phyloP scores from a whole-genome alignment of 37 sponge, comb jelly and placozoan species.

The Spongilla lacustris region DNA sequence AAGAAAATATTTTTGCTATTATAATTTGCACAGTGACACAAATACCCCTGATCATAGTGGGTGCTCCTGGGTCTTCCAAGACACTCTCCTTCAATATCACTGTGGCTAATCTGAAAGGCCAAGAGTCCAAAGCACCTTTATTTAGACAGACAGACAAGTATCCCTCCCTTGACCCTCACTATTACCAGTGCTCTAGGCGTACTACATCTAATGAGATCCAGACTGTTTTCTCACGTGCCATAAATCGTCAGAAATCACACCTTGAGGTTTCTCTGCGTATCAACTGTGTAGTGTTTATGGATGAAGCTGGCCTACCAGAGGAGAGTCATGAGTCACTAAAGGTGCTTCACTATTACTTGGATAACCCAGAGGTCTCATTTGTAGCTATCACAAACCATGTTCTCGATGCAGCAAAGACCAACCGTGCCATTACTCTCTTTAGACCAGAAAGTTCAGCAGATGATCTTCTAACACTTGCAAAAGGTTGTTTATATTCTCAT shows the following conservation, averaged over 20 bases:
- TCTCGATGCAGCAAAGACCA: slow-evolving; percentile 67
- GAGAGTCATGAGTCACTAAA: slow-evolving; percentile 69
- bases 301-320: slow-evolving; percentile 73
- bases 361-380: slow-evolving; percentile 56
- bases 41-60: slow-evolving; percentile 75
- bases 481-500: slow-evolving; percentile 27
- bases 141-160: slow-evolving; percentile 11
- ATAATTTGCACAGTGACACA: slow-evolving; percentile 45
- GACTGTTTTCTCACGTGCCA: slow-evolving; percentile 57
- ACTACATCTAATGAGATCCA: slow-evolving; percentile 75
- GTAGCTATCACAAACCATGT: slow-evolving; percentile 68
- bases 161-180: slow-evolving; percentile 27
- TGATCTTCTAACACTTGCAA: slow-evolving; percentile 33
- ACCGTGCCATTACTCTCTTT: slow-evolving; percentile 54
- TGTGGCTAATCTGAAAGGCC: slow-evolving; percentile 51
- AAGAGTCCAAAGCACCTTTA: slow-evolving; percentile 35
- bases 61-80: slow-evolving; percentile 76
- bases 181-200: slow-evolving; percentile 68
- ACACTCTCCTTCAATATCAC: slow-evolving; percentile 74
- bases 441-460: slow-evolving; percentile 13
- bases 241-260: slow-evolving; percentile 33
- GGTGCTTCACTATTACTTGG: slow-evolving; percentile 63
- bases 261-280: no score
- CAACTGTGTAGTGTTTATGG: slow-evolving; percentile 61
- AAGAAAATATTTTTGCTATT: slow-evolving; percentile 73